phyloP scores from a whole-genome alignment of 2,797 vertebrate species.

The Natrix natrix region DNA sequence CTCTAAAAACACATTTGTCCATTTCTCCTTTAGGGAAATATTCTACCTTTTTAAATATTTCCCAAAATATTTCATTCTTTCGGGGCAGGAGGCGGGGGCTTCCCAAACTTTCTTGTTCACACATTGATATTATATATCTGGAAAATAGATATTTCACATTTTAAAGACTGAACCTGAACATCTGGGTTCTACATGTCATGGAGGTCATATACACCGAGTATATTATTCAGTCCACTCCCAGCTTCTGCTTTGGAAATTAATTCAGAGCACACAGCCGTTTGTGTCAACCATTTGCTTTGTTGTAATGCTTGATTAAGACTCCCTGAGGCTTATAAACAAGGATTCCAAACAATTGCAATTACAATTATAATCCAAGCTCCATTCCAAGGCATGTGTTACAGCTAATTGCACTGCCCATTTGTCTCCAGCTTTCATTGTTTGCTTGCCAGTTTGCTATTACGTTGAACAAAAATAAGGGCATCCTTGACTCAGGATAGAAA shows the following conservation, averaged over 20 bases:
- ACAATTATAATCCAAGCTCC: not conserved
- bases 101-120: not conserved
- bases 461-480: not conserved
- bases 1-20: no score
- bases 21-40: no score
- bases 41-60: no score
- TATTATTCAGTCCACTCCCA: not conserved
- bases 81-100: no score
- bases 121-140: not conserved
- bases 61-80: no score
- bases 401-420: not conserved
- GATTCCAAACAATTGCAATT: slow-evolving; percentile 9
- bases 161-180: not conserved
- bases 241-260: slow-evolving; percentile 1
- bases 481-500: not conserved
- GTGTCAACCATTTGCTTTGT: not conserved
- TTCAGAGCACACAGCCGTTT: not conserved
- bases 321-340: slow-evolving; percentile 10
- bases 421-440: not conserved
- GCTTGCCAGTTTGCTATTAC: not conserved
- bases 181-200: not conserved
- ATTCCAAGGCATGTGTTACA: not conserved
- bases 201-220: not conserved
- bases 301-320: not conserved
- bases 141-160: not conserved